Base-by-base conservation (phyloP, 2,888 invertebrate species). In the Drosophila paracracens region DNA sequence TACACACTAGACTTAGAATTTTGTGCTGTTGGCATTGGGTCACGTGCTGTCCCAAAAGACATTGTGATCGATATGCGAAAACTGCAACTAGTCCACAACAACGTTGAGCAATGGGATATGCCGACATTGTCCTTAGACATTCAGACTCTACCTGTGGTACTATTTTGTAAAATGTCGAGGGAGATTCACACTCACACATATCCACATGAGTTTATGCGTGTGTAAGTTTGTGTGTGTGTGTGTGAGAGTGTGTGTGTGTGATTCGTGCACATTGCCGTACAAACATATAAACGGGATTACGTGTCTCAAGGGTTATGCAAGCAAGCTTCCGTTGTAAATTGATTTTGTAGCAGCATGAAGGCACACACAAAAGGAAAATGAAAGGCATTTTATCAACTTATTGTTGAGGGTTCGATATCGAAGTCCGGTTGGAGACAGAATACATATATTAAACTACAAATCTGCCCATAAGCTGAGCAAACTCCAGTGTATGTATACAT, bases 321-420 rank as follows among this genome's bases (percentile, higher is more conserved):
- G 88, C 88, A 88, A 76, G 85, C 82, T 84, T 79, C 84, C 82
- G 82, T 84, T 88, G 85, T 77, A 88, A 84, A 84, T 84, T 84
- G 88, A 84, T 84, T 84, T 82, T 77, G 88, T 76, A 70, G 75
- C 83, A 58, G 81, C 58, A 74, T 71, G 86, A 70, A 58, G 57
- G 58, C 50, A 54, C 63, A 85, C 77, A 85, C 81, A 71, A 74
- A 69, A 71, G 79, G 29, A 80, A 77, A 85, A 80, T 82, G 70
- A 83, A 82, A 71, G 70, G 81, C 74, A 80, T 85, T 82, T 85
- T 83, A 74, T 85, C 82, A 83, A 82, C 83, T 83, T 71, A 80
- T 85, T 82, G 81, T 77, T 71, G 46, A 48, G 59, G 66, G 60
- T 33, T 58, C 67, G 56, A 71, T 72, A 71, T 71, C 52, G 72